These are phyloP conservation scores for Tenebrio molitor DNA, from an alignment of 1,140 invertebrate species.

Conservation along the genomic window DNA sequence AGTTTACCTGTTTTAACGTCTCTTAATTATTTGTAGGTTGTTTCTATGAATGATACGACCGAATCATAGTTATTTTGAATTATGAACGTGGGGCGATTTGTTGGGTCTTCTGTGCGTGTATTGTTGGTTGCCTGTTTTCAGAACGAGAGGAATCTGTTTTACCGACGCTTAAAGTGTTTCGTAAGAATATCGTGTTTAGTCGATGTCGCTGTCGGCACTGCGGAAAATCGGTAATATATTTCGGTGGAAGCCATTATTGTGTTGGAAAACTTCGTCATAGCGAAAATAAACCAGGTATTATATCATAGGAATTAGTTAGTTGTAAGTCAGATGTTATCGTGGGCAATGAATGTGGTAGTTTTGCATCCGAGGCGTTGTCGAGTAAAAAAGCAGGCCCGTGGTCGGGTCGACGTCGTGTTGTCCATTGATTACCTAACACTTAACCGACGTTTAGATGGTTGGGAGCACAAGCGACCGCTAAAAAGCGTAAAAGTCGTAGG, in stretches of 20 bases:
- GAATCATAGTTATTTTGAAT: too few species aligned
- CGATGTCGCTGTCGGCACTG: neutral
- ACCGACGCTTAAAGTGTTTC: constrained; percentile 1
- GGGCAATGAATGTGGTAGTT: constrained; percentile 5
- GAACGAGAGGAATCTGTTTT: neutral
- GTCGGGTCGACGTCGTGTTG: constrained; percentile 30
- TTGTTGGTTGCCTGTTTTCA: neutral
- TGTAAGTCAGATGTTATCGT: neutral
- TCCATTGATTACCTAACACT: constrained; percentile 58
- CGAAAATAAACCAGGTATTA: constrained; percentile 35
- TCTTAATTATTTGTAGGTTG: too few species aligned
- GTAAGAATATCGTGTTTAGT: neutral
- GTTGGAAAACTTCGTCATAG: neutral
- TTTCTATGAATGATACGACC: too few species aligned
- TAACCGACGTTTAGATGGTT: neutral
- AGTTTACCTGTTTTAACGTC: too few species aligned
- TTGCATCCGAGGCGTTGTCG: neutral
- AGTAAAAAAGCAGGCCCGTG: neutral
- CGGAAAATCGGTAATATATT: constrained; percentile 14
- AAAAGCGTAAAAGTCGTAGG: constrained; percentile 31
- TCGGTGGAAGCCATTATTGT: constrained; percentile 32
- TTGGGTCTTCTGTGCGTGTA: neutral
- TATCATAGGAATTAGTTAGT: constrained; percentile 34
- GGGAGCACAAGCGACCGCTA: neutral
- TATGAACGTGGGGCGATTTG: neutral